Percentiles rank a stretch among this genome's conserved stretches.
These are phyloP conservation scores for Palythoa caribaeorum DNA, from an alignment of 92 coral and sea anemone species.

Conservation along the genomic window DNA sequence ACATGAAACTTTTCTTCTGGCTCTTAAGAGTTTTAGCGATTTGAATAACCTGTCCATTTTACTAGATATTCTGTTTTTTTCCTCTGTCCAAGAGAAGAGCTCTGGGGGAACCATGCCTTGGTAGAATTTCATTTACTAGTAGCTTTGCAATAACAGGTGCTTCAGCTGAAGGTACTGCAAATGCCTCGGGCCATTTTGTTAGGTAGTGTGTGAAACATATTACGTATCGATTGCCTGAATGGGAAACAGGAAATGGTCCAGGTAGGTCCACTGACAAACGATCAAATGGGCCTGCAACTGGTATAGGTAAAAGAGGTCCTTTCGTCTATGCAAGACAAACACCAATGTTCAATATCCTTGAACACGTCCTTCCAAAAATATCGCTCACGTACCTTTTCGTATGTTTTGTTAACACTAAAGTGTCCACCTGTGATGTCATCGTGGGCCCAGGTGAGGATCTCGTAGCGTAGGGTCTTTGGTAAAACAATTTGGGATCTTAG, in stretches of 20 bases:
- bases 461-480: no score
- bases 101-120: constrained; percentile 55
- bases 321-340: background rate
- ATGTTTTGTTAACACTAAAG: no score
- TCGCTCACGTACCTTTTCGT: no score
- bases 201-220: constrained; percentile 65
- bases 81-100: constrained; percentile 57
- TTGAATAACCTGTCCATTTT: no score
- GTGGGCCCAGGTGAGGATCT: no score
- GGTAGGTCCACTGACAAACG: constrained; percentile 2
- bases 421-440: no score
- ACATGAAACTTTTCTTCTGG: no score
- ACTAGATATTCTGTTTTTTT: background rate
- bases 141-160: constrained; percentile 55
- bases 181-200: constrained; percentile 74
- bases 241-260: constrained; percentile 67
- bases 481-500: no score
- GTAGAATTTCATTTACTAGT: constrained; percentile 52
- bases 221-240: constrained; percentile 64
- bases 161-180: constrained; percentile 54
- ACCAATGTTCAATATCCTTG: no score
- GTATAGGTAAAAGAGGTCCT: background rate
- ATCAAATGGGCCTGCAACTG: constrained; percentile 3
- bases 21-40: no score
- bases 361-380: no score